phyloP scores from a whole-genome alignment of 1,140 invertebrate species.

The Drosophila hydei region DNA sequence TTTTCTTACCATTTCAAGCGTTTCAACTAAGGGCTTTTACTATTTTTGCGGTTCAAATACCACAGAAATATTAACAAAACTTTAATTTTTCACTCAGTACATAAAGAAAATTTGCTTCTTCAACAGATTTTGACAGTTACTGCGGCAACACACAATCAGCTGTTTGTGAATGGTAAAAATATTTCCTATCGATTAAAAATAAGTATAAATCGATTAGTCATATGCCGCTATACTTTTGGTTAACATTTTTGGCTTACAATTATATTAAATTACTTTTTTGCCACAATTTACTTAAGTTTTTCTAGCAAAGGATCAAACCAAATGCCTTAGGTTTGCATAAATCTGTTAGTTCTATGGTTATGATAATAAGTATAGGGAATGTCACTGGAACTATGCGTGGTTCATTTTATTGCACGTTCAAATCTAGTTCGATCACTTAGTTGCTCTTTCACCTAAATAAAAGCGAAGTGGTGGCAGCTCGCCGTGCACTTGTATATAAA shows the following conservation, averaged over 20 bases:
- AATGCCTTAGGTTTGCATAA: not conserved
- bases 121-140: constrained; percentile 33
- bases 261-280: not conserved
- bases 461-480: constrained; percentile 38
- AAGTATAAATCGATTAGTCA: not conserved
- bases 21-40: constrained; percentile 7
- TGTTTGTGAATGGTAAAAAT: constrained; percentile 34
- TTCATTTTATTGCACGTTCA: constrained; percentile 5
- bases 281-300: not conserved
- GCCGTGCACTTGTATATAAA: constrained; percentile 42
- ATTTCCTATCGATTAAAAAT: not conserved
- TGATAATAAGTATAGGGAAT: not conserved
- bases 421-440: constrained; percentile 2
- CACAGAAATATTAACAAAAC: constrained; percentile 39
- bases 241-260: not conserved
- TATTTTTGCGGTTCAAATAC: constrained; percentile 6
- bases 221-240: no score
- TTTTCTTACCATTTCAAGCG: constrained; percentile 54
- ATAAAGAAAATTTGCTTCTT: constrained; percentile 51
- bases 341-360: not conserved
- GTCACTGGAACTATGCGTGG: not conserved
- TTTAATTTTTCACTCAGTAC: constrained; percentile 60
- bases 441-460: constrained; percentile 34
- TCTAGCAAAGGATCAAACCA: not conserved
- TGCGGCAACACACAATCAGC: constrained; percentile 16